phyloP scores from a whole-genome alignment of 2,797 vertebrate species.

The Amphiprion clarkii region DNA sequence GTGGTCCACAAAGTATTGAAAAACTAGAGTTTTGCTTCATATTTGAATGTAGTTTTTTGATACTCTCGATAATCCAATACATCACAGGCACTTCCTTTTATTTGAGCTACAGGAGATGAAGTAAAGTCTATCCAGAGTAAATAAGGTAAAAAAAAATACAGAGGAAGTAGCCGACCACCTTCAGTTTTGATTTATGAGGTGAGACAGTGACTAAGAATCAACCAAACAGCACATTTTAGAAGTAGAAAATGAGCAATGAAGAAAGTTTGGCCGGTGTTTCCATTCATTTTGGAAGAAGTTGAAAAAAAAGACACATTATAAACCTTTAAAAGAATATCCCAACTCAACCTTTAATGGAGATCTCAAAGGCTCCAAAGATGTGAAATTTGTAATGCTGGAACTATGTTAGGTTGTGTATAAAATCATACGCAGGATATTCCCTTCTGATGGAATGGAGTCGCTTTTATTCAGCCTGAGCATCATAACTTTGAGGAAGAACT shows the following conservation, averaged over 20 bases:
- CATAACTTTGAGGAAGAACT: not conserved
- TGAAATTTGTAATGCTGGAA: not conserved
- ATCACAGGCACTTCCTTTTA: slow-evolving; percentile 22
- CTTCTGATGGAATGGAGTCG: not conserved
- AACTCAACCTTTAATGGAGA: not conserved
- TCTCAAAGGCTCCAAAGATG: not conserved
- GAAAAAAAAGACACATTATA: not conserved
- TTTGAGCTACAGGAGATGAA: slow-evolving; percentile 28
- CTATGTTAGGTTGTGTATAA: not conserved
- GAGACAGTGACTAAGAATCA: slow-evolving; percentile 15
- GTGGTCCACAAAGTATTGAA: not conserved
- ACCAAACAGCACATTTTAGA: not conserved
- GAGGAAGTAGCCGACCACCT: slow-evolving; percentile 29
- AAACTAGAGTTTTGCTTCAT: not conserved
- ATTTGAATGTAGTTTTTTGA: not conserved
- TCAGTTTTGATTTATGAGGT: slow-evolving; percentile 41
- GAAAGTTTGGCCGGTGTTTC: not conserved
- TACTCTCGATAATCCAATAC: slow-evolving; percentile 18
- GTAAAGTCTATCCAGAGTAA: slow-evolving; percentile 54
- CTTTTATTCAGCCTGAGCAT: not conserved
- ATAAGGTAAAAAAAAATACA: slow-evolving; percentile 19
- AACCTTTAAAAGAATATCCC: not conserved
- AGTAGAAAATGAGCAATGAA: slow-evolving; percentile 11
- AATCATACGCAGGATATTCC: not conserved
- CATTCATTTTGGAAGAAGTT: not conserved